A percentile compares a stretch with the other conserved stretches of the same genome.
Evolutionary conservation across 2,888 invertebrate genomes (phyloP).

Genomic region (Parnassius orleans): DNA sequence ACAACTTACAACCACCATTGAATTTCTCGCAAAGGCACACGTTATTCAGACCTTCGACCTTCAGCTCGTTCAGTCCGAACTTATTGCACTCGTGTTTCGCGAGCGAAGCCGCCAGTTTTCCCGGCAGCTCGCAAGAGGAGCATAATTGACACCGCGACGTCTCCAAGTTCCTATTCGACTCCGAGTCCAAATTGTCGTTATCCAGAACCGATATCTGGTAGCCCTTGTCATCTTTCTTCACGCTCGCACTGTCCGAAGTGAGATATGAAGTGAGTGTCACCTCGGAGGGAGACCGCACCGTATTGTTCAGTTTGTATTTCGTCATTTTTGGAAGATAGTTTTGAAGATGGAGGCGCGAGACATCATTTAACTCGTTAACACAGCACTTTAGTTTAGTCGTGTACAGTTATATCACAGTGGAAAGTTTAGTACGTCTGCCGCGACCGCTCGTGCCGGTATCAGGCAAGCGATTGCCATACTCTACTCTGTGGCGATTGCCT

Average conservation of each 20-base stretch:
- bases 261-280: constrained; percentile 75
- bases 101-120: constrained; percentile 54
- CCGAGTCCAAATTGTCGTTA: constrained; percentile 52
- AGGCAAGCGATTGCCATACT: not conserved
- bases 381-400: not conserved
- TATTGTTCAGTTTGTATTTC: constrained; percentile 79
- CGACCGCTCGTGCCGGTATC: constrained; percentile 35
- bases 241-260: constrained; percentile 50
- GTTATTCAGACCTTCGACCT: constrained; percentile 61
- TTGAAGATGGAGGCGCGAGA: constrained; percentile 63
- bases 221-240: constrained; percentile 43
- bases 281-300: constrained; percentile 58
- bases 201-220: constrained; percentile 51
- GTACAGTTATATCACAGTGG: not conserved
- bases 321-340: constrained; percentile 73
- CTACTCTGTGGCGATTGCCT: too few species aligned
- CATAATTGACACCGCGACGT: constrained; percentile 53
- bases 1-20: constrained; percentile 72
- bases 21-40: constrained; percentile 71
- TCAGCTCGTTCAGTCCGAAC: constrained; percentile 68
- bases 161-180: constrained; percentile 56
- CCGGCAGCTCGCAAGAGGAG: constrained; percentile 58
- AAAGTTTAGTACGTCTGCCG: constrained; percentile 16
- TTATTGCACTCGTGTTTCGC: constrained; percentile 55
- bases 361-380: constrained; percentile 45